phyloP scores from a whole-genome alignment of 2,113 vertebrate genomes.

The Fregetta grallaria region DNA sequence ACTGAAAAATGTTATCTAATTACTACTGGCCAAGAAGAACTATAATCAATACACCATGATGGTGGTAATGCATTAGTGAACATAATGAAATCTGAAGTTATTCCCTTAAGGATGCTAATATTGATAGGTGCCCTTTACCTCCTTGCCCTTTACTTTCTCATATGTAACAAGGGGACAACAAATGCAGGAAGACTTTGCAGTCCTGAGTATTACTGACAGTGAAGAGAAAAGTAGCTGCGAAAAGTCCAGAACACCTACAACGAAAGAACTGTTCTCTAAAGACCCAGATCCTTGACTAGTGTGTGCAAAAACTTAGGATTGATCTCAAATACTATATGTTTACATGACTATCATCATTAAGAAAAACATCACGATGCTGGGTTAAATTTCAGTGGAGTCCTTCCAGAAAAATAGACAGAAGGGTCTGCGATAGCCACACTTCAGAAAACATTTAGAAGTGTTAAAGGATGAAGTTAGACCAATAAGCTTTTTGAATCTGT shows the following conservation, averaged over 20 bases:
- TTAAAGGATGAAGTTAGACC: not conserved
- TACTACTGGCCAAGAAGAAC: not conserved
- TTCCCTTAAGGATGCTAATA: not conserved
- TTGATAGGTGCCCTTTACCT: not conserved
- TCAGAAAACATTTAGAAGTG: not conserved
- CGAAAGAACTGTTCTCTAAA: not conserved
- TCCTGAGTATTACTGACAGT: not conserved
- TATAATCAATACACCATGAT: not conserved
- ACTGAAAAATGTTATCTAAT: not conserved
- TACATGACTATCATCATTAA: not conserved
- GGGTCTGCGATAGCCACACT: not conserved
- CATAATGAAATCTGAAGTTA: not conserved
- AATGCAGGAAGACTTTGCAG: not conserved
- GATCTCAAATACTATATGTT: not conserved
- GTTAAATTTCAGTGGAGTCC: not conserved
- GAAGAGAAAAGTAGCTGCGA: not conserved
- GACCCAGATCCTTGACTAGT: not conserved
- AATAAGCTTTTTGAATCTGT: not conserved
- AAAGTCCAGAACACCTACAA: not conserved
- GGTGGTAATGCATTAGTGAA: not conserved
- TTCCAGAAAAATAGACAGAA: not conserved
- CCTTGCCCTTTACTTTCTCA: not conserved
- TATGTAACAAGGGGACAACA: not conserved
- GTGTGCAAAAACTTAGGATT: not conserved
- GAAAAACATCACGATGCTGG: not conserved